A percentile compares a stretch with the other conserved stretches of the same genome.
Evolutionary conservation across 1,140 invertebrate genomes (phyloP).

Genomic region (Megathymus violae): DNA sequence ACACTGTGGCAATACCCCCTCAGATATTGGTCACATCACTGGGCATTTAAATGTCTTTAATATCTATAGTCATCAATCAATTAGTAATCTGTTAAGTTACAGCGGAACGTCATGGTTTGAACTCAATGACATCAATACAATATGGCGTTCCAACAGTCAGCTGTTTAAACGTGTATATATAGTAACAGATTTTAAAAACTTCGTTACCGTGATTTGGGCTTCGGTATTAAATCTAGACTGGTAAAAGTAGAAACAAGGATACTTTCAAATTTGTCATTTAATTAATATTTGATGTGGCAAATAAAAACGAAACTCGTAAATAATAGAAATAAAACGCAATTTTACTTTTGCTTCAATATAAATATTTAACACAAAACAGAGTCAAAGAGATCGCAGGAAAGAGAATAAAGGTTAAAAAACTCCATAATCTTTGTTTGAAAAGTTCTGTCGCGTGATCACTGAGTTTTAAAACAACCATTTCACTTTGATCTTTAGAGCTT

Average conservation of each 20-base stretch:
- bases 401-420: slow-evolving; percentile 10
- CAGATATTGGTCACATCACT: slow-evolving; percentile 20
- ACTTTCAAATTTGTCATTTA: no score
- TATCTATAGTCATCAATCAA: no score
- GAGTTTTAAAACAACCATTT: slow-evolving; percentile 29
- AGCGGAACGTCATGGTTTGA: no score
- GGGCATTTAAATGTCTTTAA: slow-evolving; percentile 1
- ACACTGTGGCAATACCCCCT: slow-evolving; percentile 20
- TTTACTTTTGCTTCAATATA: no score
- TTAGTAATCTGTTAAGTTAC: no score
- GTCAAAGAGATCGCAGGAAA: slow-evolving; percentile 11
- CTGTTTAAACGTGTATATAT: slow-evolving; percentile 18
- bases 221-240: background rate
- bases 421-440: slow-evolving; percentile 14
- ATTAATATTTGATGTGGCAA: no score
- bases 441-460: slow-evolving; percentile 12
- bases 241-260: background rate
- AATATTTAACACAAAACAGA: no score
- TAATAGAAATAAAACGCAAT: no score
- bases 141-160: background rate
- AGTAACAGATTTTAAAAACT: slow-evolving; percentile 5
- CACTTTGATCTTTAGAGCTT: slow-evolving; percentile 2
- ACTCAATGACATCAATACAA: slow-evolving; percentile 3
- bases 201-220: slow-evolving; percentile 10
- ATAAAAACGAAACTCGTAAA: no score